These are phyloP conservation scores for Ailuropoda melanoleuca DNA, from an alignment of 2,113 vertebrate species.

Conservation along the genomic window DNA sequence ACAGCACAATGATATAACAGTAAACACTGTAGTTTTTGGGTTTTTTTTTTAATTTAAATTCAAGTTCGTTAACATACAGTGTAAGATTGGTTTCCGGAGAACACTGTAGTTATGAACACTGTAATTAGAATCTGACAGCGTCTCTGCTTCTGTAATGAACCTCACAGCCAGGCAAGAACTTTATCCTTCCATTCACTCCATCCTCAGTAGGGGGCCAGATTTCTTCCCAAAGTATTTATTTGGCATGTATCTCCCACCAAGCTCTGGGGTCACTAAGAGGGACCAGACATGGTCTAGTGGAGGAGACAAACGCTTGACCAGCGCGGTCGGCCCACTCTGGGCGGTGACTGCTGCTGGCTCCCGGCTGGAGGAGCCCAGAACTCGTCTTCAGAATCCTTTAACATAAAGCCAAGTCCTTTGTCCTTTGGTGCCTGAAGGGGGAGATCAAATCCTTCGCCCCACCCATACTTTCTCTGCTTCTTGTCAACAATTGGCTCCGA, in stretches of 20 bases:
- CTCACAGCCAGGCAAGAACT: neutral
- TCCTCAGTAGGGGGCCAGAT: neutral
- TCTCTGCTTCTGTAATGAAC: neutral
- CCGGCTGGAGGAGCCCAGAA: neutral
- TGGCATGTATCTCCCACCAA: neutral
- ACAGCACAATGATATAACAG: neutral
- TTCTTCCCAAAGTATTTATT: neutral
- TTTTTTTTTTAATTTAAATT: neutral
- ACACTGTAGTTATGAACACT: neutral
- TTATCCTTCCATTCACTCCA: neutral
- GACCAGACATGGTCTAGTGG: neutral
- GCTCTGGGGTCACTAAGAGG: neutral
- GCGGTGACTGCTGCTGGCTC: neutral
- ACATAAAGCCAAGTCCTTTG: neutral
- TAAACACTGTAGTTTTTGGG: neutral
- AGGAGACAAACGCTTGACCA: neutral
- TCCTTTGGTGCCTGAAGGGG: neutral
- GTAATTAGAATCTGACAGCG: neutral
- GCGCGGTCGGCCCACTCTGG: too few relatives aligned
- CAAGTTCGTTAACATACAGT: neutral
- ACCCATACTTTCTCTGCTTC: neutral
- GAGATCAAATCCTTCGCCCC: neutral
- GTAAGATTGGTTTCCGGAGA: neutral
- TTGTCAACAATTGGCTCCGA: fast-evolving
- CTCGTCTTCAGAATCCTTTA: neutral